Conservation (phyloP, 1,140 invertebrate genomes). For the Spodoptera frugiperda region DNA sequence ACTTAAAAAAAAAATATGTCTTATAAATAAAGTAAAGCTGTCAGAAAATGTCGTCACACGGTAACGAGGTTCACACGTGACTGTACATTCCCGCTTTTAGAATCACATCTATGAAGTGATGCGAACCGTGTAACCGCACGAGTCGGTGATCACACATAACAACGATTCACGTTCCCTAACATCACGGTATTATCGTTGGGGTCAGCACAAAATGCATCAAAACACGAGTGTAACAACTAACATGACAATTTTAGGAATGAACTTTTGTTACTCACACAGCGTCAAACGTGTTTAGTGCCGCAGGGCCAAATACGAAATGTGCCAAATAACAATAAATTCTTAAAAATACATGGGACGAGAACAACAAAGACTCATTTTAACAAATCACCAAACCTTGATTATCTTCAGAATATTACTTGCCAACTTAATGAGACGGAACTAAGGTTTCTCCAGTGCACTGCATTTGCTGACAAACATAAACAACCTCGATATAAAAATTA, state of each 20-base stretch:
- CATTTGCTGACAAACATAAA: constrained; percentile 13
- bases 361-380: constrained; percentile 17
- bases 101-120: constrained; percentile 11
- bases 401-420: neutral
- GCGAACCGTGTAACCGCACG: constrained; percentile 23
- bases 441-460: neutral
- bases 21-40: constrained; percentile 81
- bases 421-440: neutral
- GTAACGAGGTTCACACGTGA: constrained; percentile 26
- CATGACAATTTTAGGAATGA: constrained; percentile 35
- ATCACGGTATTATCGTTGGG: neutral
- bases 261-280: constrained; percentile 12
- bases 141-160: constrained; percentile 7
- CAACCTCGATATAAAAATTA: constrained; percentile 11
- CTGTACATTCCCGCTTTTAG: constrained; percentile 22
- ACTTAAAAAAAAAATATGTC: constrained; percentile 56
- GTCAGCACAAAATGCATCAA: constrained; percentile 20
- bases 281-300: constrained; percentile 4
- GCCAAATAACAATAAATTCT: constrained; percentile 35
- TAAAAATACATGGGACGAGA: constrained; percentile 21
- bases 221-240: constrained; percentile 31
- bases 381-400: neutral
- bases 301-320: constrained; percentile 19
- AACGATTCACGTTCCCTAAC: constrained; percentile 4
- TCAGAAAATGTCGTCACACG: constrained; percentile 61